phyloP scores from a whole-genome alignment of 2,888 invertebrate species.

The Brachycybe producta region DNA sequence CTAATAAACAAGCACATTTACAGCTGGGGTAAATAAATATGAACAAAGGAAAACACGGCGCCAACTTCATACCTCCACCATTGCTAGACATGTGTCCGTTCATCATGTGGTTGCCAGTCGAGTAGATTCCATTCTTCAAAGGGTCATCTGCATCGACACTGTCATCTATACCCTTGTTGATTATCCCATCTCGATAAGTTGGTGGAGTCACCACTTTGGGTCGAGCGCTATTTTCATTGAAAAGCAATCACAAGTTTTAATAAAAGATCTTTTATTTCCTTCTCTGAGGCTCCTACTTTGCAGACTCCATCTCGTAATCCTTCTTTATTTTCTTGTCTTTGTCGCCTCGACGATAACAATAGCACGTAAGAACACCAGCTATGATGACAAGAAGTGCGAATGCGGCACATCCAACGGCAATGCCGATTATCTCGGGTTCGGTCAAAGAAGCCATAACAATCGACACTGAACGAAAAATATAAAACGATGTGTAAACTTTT shows the following conservation, averaged over 20 bases:
- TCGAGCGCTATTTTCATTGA: constrained; percentile 30
- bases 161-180: constrained; percentile 82
- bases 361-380: constrained; percentile 46
- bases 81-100: constrained; percentile 22
- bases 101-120: constrained; percentile 17
- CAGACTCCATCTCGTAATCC: constrained; percentile 71
- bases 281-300: no score
- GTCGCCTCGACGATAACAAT: constrained; percentile 56
- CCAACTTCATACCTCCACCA: constrained; percentile 13
- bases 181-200: constrained; percentile 73
- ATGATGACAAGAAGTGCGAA: constrained; percentile 22
- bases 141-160: constrained; percentile 79
- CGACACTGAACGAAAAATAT: not conserved
- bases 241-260: constrained; percentile 5
- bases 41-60: not conserved
- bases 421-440: constrained; percentile 11
- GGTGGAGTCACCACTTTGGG: constrained; percentile 45
- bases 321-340: constrained; percentile 73
- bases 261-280: not conserved
- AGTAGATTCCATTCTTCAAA: constrained; percentile 59
- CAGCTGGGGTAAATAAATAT: not conserved
- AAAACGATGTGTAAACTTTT: not conserved
- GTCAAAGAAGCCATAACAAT: constrained; percentile 13
- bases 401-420: constrained; percentile 18
- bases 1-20: not conserved